Base-by-base conservation (phyloP, 1,140 invertebrate species). In the Ridgeia piscesae region DNA sequence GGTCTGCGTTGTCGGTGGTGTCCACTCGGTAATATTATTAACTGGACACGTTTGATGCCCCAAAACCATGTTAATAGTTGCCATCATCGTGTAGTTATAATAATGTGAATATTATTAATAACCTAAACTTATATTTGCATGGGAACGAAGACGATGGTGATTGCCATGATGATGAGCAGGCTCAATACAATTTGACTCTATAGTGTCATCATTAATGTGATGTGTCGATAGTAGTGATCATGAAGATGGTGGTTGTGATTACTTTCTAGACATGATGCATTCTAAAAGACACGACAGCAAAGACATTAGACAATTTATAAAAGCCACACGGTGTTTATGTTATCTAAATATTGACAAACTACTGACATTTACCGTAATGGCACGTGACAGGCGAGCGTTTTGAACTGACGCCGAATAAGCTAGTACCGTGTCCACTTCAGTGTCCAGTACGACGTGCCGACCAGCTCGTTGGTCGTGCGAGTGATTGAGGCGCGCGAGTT, bases 401-500 rank as follows among this genome's bases (percentile, higher is more conserved):
- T 9, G 17, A 77, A 17, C 14, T 21, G 27, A 21, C 58, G 27
- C 58, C 58, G 27, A 31, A 77, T 77, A 21, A 77, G 11, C 27
- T 21, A 27, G 6, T 77, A 21, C 27, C 17, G 0, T 77, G 58
- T 77, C 58, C 27, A 77, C 17, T 91, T 96, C 92, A 95, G 95
- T 14, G 94, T 96, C 6, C 95, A 95, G 89, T 96, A 96, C 92
- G 96, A 96, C 35, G 94, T 96, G 6, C 93, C 94, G 17, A 94
- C 94, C 35, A 95, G 95, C 91, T 93, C 94, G 35, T 93, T 96
- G 35, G 92, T 96, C 35, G 96, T 96, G 21, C 95, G 95, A 94
- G 94, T 96, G 34, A 96, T 96, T 92, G 96, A 96, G 92, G 96
- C 96, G 1, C 94, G 94, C 92, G 96, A 96, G 89, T 93, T 96